Base-by-base conservation (phyloP, 2,888 invertebrate genomes). In the Drosophila diplacantha region DNA sequence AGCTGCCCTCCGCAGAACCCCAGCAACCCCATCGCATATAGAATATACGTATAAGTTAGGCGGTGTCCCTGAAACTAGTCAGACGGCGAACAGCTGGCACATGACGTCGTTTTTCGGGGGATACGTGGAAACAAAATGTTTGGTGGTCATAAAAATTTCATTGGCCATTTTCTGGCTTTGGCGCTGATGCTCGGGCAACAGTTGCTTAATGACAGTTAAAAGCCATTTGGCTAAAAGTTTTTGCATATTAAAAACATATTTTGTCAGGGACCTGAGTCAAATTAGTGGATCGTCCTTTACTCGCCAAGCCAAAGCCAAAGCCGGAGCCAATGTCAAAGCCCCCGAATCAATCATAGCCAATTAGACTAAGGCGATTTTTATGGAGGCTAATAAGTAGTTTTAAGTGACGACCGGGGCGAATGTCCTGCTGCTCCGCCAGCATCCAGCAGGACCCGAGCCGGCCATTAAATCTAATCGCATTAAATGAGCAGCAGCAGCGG, bases 391-490 rank as follows among this genome's bases (percentile, higher is more conserved):
- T 78, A 66, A 66, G 66, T 66, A 81, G 77, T 78, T 78, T 78
- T 71, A 67, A 81, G 67, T 72, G 75, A 70, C 46, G 60, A 41
- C 38, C 55, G 32, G 43, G 44, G 22, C 43, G 52, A 73, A 63
- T 72, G 57, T 72, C 75, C 79, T 58, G 74, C 74, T 74, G 71
- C 20, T 38, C 44, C 44, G 18, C 29, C 29, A 44, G 44, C 67
- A 68, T 46, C 55, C 61, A 41, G 54, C 61, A 50, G 59, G 58
- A 61, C 54, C 50, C 69, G 66, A 64, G 72, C 69, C 71, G 72
- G 59, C 81, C 81, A 84, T 85, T 83, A 85, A 83, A 81, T 73
- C 83, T 85, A 85, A 85, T 83, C 85, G 85, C 84, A 83, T 85
- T 85, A 85, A 81, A 81, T 76, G 81, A 73, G 68, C 78, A 74